Evolutionary conservation across 1,140 invertebrate species (phyloP).

Genomic region (Pteromalus puparum): DNA sequence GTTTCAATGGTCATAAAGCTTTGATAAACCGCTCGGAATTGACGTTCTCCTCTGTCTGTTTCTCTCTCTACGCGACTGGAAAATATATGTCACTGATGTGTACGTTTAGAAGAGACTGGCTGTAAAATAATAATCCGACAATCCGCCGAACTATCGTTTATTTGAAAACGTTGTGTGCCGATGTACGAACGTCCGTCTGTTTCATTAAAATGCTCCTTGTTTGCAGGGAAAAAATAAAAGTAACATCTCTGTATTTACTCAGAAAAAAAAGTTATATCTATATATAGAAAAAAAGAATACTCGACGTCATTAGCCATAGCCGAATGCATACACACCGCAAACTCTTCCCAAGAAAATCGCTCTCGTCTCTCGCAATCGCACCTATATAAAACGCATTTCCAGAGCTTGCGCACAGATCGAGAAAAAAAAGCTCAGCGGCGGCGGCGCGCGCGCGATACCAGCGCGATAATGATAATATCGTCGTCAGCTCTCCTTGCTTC

Average conservation of each 20-base stretch:
- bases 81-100: neutral
- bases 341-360: neutral
- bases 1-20: neutral
- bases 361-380: neutral
- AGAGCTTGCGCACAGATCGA: neutral
- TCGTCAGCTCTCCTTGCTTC: neutral
- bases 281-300: too few relatives aligned
- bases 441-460: too few relatives aligned
- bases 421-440: neutral
- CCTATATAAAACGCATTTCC: slow-evolving; percentile 17
- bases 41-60: neutral
- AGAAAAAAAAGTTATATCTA: too few relatives aligned
- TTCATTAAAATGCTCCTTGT: neutral
- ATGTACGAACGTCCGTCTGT: neutral
- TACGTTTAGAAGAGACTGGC: neutral
- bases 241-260: too few relatives aligned
- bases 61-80: neutral
- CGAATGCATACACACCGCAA: neutral
- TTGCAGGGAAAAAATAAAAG: too few relatives aligned
- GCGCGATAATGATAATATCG: slow-evolving; percentile 43
- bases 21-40: neutral
- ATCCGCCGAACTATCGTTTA: neutral
- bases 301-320: neutral
- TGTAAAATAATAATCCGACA: neutral
- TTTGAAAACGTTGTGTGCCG: neutral